Percentiles rank a stretch among this genome's conserved stretches.
Evolutionary conservation across 2,888 invertebrate species (phyloP).

Genomic region (Mystacides longicornis): DNA sequence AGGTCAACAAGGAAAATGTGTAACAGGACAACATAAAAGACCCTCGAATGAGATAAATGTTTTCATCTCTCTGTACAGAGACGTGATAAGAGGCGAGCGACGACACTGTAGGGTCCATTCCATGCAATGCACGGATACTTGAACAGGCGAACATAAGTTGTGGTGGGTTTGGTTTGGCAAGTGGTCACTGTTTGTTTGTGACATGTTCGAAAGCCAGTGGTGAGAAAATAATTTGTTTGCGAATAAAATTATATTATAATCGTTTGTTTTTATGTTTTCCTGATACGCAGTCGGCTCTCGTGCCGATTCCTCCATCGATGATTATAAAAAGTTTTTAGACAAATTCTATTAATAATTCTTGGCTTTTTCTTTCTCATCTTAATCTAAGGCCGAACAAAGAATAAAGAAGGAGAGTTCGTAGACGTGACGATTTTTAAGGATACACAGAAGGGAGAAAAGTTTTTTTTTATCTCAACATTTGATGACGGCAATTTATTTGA

Average conservation of each 20-base stretch:
- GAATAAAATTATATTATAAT: neutral
- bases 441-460: neutral
- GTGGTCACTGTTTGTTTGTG: neutral
- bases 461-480: neutral
- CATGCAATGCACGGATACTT: neutral
- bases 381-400: neutral
- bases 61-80: neutral
- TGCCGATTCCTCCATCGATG: no score
- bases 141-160: neutral
- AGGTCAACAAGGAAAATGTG: neutral
- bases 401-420: no score
- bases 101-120: neutral
- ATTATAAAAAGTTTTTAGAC: neutral
- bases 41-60: neutral
- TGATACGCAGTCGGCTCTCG: no score
- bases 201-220: neutral
- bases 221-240: neutral
- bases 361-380: neutral
- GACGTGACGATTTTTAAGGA: no score
- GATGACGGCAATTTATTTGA: neutral
- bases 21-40: neutral
- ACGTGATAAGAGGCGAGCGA: neutral
- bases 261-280: neutral
- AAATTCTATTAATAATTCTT: neutral
- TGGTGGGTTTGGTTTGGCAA: conserved; percentile 2